Conservation (phyloP, 2,888 invertebrate species). For the Drosophila hawaiiensis region DNA sequence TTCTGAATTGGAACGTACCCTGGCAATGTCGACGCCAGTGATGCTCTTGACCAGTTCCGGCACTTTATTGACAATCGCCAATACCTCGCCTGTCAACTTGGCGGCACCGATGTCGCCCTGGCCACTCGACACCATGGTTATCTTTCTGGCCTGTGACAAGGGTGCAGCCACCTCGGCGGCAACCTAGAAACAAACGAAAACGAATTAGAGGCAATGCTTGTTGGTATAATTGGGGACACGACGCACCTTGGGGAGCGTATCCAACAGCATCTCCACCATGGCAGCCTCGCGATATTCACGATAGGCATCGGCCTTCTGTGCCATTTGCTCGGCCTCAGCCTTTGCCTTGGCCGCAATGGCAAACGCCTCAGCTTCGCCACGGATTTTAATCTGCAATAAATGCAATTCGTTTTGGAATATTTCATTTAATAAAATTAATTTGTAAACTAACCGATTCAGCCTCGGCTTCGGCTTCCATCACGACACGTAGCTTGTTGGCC, state of each 20-base stretch:
- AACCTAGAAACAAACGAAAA: slow-evolving; percentile 87
- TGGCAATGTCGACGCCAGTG: slow-evolving; percentile 97
- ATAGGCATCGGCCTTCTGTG: slow-evolving; percentile 98
- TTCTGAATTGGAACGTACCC: slow-evolving; percentile 88
- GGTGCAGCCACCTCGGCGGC: slow-evolving; percentile 99
- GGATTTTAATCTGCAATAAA: slow-evolving; percentile 87
- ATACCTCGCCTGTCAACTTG: slow-evolving; percentile 96
- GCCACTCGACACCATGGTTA: slow-evolving; percentile 98
- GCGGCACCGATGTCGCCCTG: slow-evolving; percentile 96
- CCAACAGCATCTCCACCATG: slow-evolving; percentile 98
- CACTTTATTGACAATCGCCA: slow-evolving; percentile 96
- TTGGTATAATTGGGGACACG: not conserved
- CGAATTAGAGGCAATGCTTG: not conserved
- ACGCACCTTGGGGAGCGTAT: slow-evolving; percentile 95
- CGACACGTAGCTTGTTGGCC: slow-evolving; percentile 93
- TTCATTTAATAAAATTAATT: not conserved
- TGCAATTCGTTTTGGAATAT: not conserved
- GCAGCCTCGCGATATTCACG: slow-evolving; percentile 98
- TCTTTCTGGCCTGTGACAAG: slow-evolving; percentile 96
- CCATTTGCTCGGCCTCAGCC: slow-evolving; percentile 98
- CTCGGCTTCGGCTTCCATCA: slow-evolving; percentile 98
- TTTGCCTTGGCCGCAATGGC: slow-evolving; percentile 97
- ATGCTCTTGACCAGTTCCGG: slow-evolving; percentile 95
- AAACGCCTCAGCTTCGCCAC: slow-evolving; percentile 96
- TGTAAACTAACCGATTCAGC: slow-evolving; percentile 90